Percentiles rank a stretch among this genome's conserved stretches.
Evolutionary conservation across 2,888 invertebrate species (phyloP).

Genomic region (Ypsolopha scabrella): DNA sequence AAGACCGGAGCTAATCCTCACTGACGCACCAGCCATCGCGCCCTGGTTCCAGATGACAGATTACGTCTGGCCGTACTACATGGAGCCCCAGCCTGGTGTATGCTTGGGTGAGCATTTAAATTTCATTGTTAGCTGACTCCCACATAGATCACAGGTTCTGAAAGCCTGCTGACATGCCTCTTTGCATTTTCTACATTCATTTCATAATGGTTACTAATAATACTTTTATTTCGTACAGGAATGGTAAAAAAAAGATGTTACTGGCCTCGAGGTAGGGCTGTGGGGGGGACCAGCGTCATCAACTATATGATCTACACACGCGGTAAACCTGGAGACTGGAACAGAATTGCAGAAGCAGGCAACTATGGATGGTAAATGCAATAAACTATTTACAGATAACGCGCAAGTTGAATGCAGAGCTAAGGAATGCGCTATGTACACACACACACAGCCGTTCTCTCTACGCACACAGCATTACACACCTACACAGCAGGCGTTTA

Average conservation of each 20-base stretch:
- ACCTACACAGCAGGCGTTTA: no score
- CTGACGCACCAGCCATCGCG: conserved; percentile 66
- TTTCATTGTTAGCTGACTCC: neutral
- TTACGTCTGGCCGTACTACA: conserved; percentile 73
- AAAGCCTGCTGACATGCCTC: no score
- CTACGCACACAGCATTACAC: no score
- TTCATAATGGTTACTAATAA: neutral
- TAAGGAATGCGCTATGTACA: neutral
- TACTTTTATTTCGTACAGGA: conserved; percentile 20
- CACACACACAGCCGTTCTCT: no score
- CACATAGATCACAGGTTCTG: no score
- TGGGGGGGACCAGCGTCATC: conserved; percentile 85
- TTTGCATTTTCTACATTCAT: neutral
- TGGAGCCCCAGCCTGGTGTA: conserved; percentile 67
- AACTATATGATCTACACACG: conserved; percentile 89
- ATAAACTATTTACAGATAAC: neutral
- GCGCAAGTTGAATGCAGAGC: neutral
- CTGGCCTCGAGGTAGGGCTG: conserved; percentile 80
- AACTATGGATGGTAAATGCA: conserved; percentile 74
- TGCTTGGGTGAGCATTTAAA: conserved; percentile 44
- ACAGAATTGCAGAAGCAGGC: conserved; percentile 74
- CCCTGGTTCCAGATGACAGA: conserved; percentile 69
- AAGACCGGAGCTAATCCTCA: conserved; percentile 43
- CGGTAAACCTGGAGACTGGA: conserved; percentile 77
- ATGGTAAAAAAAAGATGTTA: conserved; percentile 64